Conservation (phyloP, 2,113 vertebrate species). For the Corapipo altera region DNA sequence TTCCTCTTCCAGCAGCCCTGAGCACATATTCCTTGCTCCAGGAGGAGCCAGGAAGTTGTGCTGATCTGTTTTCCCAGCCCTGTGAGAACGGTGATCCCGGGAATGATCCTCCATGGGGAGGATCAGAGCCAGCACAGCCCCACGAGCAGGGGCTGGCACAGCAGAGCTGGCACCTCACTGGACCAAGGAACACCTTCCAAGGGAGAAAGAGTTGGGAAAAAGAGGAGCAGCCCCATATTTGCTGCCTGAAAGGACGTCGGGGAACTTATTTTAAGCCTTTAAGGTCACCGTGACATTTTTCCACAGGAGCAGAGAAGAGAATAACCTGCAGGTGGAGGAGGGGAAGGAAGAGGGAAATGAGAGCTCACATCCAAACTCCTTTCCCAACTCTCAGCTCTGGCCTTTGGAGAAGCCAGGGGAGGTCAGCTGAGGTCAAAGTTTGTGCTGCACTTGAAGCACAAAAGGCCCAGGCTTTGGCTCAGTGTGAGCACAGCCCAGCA, state of each 20-base stretch:
- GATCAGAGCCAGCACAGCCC: neutral
- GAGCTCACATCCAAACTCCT: neutral
- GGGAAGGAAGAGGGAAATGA: constrained; percentile 64
- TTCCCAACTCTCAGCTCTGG: neutral
- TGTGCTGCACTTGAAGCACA: neutral
- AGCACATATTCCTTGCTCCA: accelerated
- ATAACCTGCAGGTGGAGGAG: constrained; percentile 49
- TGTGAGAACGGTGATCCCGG: neutral
- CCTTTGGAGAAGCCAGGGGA: neutral
- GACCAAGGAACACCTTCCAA: neutral
- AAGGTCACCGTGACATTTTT: constrained; percentile 64
- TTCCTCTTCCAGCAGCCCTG: neutral
- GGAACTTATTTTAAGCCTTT: constrained; percentile 54
- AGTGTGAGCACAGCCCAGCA: neutral
- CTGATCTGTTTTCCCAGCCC: neutral
- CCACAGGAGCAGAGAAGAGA: constrained; percentile 22
- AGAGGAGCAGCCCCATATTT: neutral
- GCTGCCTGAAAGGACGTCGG: neutral
- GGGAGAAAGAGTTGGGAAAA: neutral
- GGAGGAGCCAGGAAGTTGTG: neutral
- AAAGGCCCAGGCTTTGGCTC: neutral
- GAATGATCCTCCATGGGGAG: accelerated
- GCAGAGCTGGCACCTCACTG: neutral
- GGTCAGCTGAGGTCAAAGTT: constrained; percentile 32
- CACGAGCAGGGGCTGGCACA: accelerated